These are phyloP conservation scores for Xestia rhomboidea DNA, from an alignment of 2,888 invertebrate species.

Conservation along the genomic window DNA sequence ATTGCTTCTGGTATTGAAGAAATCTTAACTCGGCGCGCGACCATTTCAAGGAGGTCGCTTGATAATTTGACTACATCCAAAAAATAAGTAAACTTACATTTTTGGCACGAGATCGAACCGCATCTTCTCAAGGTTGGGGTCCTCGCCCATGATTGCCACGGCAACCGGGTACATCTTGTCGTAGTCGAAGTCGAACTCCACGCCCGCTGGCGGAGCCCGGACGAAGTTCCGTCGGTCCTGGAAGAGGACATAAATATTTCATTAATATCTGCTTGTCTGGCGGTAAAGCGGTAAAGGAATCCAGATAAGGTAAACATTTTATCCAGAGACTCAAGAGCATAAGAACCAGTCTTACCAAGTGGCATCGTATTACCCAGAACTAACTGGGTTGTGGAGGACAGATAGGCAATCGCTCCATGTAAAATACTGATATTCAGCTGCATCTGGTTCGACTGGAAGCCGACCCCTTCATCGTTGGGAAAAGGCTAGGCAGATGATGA, in stretches of 20 bases:
- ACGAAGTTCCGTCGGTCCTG: conserved; percentile 99
- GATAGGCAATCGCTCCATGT: too few species aligned
- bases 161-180: conserved; percentile 98
- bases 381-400: too few species aligned
- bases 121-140: conserved; percentile 99
- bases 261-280: background rate
- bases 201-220: conserved; percentile 98
- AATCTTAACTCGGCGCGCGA: background rate
- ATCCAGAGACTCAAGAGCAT: background rate
- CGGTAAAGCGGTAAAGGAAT: background rate
- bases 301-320: background rate
- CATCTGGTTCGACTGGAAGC: too few species aligned
- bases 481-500: too few species aligned
- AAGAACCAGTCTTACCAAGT: background rate
- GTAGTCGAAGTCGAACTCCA: conserved; percentile 98
- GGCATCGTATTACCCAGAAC: too few species aligned
- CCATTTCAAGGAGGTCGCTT: background rate
- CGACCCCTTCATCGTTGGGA: too few species aligned
- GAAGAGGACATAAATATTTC: conserved; percentile 41
- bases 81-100: conserved; percentile 92
- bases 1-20: background rate
- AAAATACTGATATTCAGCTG: too few species aligned
- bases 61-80: background rate
- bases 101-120: conserved; percentile 99
- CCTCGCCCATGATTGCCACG: conserved; percentile 97